These are phyloP conservation scores for Struthio camelus DNA, from an alignment of 2,113 vertebrate genomes.

Conservation along the genomic window DNA sequence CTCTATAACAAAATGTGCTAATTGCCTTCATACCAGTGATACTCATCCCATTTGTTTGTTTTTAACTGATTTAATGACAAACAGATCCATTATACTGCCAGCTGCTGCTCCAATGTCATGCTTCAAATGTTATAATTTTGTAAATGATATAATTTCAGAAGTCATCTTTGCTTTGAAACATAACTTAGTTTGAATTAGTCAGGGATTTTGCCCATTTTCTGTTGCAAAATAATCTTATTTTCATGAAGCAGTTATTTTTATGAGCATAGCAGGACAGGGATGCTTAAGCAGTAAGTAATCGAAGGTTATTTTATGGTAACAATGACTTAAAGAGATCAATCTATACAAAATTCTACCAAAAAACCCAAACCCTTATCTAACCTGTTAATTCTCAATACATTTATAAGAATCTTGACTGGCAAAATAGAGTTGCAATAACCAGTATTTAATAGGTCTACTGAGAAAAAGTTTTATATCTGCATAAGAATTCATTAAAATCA, in stretches of 20 bases:
- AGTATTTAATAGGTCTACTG: neutral
- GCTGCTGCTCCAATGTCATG: neutral
- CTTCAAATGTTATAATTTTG: neutral
- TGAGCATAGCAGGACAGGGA: neutral
- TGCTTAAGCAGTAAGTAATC: neutral
- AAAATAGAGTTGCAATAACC: neutral
- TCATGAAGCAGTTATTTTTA: neutral
- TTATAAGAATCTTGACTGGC: neutral
- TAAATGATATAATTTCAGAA: neutral
- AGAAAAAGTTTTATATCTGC: neutral
- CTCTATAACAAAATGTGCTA: neutral
- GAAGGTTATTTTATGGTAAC: neutral
- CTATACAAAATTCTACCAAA: neutral
- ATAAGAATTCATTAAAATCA: neutral
- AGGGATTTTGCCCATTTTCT: neutral
- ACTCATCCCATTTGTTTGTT: neutral
- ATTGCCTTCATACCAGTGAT: neutral
- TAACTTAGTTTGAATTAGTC: neutral
- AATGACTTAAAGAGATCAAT: neutral
- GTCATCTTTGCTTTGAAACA: neutral
- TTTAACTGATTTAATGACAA: constrained; percentile 19
- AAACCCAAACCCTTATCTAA: neutral
- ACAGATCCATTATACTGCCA: neutral
- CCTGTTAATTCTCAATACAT: neutral
- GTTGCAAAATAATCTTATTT: neutral